Evolutionary conservation across 1,140 invertebrate species (phyloP).

Genomic region (Drosophila willistoni): DNA sequence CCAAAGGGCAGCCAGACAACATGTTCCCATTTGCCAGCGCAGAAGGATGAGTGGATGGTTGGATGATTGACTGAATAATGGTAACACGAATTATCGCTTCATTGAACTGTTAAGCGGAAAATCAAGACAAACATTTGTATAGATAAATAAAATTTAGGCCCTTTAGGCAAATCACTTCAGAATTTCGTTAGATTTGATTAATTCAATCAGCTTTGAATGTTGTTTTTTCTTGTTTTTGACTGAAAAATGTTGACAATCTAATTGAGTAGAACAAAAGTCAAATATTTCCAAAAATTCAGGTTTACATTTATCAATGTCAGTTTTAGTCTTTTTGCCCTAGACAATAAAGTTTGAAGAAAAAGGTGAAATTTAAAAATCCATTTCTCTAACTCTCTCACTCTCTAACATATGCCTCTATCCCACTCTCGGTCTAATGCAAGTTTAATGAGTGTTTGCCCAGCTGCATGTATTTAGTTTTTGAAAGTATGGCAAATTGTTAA

Average conservation of each 20-base stretch:
- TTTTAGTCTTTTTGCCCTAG: conserved; percentile 1
- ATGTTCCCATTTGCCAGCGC: conserved; percentile 19
- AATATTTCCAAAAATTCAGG: not conserved
- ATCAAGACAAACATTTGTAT: conserved; percentile 26
- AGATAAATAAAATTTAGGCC: conserved; percentile 24
- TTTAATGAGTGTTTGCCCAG: conserved; percentile 44
- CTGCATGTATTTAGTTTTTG: not conserved
- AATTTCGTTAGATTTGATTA: conserved; percentile 14
- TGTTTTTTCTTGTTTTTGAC: not conserved
- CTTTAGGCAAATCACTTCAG: conserved; percentile 71
- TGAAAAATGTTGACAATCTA: conserved; percentile 72
- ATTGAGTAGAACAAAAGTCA: conserved; percentile 67
- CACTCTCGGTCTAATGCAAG: conserved; percentile 36
- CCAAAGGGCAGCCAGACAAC: conserved; percentile 14
- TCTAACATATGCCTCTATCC: too few species aligned
- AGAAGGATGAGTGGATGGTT: conserved; percentile 5
- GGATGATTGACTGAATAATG: conserved; percentile 8
- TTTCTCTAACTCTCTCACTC: not conserved
- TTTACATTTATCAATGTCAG: conserved; percentile 69
- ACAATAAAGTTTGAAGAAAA: conserved; percentile 25
- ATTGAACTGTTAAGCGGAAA: conserved; percentile 47
- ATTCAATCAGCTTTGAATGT: conserved; percentile 71
- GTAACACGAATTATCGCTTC: conserved; percentile 28
- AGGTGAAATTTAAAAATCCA: conserved; percentile 12
- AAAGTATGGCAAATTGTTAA: not conserved